A percentile compares a stretch with the other conserved stretches of the same genome.
Evolutionary conservation across 2,888 invertebrate genomes (phyloP).

Genomic region (Diabrotica balteata): DNA sequence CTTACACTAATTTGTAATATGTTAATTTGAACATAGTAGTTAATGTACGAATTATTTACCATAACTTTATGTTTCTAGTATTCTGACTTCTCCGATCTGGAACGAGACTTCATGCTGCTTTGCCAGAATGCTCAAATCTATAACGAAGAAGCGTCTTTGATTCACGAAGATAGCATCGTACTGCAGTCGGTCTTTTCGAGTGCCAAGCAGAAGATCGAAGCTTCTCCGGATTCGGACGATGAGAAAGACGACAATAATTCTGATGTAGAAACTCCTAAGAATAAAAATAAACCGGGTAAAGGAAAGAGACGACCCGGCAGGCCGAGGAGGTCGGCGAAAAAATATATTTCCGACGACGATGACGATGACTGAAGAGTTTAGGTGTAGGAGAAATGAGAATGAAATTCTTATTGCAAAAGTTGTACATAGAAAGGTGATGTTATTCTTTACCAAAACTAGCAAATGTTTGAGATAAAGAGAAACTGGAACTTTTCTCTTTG

Average conservation of each 20-base stretch:
- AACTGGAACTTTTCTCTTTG: too few relatives aligned
- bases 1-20: too few relatives aligned
- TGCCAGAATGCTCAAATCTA: slow-evolving; percentile 98
- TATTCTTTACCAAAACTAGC: too few relatives aligned
- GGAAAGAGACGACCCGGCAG: slow-evolving; percentile 44
- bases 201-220: slow-evolving; percentile 68
- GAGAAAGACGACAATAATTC: slow-evolving; percentile 62
- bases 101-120: slow-evolving; percentile 91
- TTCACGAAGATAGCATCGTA: slow-evolving; percentile 95
- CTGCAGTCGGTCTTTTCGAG: slow-evolving; percentile 84
- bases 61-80: slow-evolving; percentile 67
- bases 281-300: slow-evolving; percentile 57
- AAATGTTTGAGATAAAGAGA: too few relatives aligned
- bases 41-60: not conserved
- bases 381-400: not conserved
- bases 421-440: too few relatives aligned
- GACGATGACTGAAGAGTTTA: slow-evolving; percentile 54
- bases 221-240: slow-evolving; percentile 59
- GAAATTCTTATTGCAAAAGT: too few relatives aligned
- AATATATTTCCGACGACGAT: slow-evolving; percentile 66
- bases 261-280: slow-evolving; percentile 51
- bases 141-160: slow-evolving; percentile 94
- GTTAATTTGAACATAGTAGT: too few relatives aligned
- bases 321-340: slow-evolving; percentile 51
- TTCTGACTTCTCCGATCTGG: slow-evolving; percentile 80